A percentile compares a stretch with the other conserved stretches of the same genome.
Evolutionary conservation across 2,797 vertebrate genomes (phyloP).

Genomic region (Octomys mimax): DNA sequence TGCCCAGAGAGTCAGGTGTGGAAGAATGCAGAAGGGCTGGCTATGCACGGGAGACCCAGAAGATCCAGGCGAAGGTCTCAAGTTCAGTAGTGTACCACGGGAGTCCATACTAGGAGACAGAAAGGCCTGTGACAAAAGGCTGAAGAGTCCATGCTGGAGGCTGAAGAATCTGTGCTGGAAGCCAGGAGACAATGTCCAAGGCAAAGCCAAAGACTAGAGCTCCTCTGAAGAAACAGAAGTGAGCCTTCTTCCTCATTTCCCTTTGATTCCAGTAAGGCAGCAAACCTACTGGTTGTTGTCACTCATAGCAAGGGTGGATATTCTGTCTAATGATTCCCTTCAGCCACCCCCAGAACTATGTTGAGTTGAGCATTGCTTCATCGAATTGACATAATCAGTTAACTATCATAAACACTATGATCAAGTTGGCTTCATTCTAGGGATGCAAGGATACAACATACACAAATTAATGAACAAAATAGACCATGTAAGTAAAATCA

Average conservation of each 20-base stretch:
- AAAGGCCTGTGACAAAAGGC: neutral
- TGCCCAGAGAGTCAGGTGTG: neutral
- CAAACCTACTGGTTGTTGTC: neutral
- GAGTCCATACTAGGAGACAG: neutral
- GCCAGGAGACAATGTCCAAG: neutral
- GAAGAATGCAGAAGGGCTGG: neutral
- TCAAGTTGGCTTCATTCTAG: neutral
- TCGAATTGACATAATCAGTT: neutral
- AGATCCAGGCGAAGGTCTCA: neutral
- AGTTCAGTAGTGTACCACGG: neutral
- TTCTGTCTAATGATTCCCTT: neutral
- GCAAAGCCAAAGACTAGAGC: neutral
- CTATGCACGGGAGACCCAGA: neutral
- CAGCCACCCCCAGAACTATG: neutral
- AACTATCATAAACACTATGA: neutral
- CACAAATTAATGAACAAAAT: neutral
- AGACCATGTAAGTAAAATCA: neutral
- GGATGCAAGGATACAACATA: neutral
- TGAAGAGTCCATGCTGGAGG: neutral
- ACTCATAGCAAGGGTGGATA: neutral
- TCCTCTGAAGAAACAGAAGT: neutral
- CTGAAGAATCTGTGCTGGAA: neutral
- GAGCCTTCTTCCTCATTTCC: neutral
- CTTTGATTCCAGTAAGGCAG: neutral
- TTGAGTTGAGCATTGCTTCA: neutral